phyloP scores from a whole-genome alignment of 2,888 invertebrate genomes.

The Hipparchia sbordonii region DNA sequence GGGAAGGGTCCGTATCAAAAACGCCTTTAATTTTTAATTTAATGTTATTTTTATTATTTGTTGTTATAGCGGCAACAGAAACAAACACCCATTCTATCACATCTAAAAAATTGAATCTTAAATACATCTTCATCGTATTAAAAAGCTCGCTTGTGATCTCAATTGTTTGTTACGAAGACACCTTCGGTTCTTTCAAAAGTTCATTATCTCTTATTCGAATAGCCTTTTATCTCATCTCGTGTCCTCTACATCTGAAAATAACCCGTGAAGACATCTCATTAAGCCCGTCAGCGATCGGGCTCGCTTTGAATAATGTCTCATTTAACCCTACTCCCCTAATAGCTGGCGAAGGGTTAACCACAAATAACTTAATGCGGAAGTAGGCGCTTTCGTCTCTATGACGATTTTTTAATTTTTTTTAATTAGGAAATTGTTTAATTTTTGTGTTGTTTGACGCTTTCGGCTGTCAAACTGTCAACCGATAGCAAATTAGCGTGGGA shows the following conservation, averaged over 20 bases:
- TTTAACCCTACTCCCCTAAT: constrained; percentile 81
- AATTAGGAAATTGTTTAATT: constrained; percentile 82
- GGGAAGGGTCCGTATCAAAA: no score
- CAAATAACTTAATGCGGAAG: constrained; percentile 80
- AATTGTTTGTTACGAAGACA: constrained; percentile 28
- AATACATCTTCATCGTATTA: not conserved
- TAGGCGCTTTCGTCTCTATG: constrained; percentile 61
- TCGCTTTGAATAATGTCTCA: constrained; percentile 80
- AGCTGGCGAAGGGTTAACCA: constrained; percentile 80
- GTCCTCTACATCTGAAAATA: constrained; percentile 73
- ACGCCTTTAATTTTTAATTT: no score
- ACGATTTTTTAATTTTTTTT: constrained; percentile 76
- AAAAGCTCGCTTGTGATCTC: constrained; percentile 19
- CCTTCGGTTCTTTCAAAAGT: constrained; percentile 35
- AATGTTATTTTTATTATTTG: no score
- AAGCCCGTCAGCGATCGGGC: constrained; percentile 69
- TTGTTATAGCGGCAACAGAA: no score
- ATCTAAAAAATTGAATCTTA: no score
- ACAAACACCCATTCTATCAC: no score
- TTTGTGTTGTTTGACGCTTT: constrained; percentile 61
- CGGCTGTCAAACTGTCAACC: constrained; percentile 58
- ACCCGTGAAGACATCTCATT: constrained; percentile 79
- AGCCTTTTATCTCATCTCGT: constrained; percentile 40
- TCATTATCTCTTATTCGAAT: constrained; percentile 46
- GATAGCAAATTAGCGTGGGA: constrained; percentile 74